phyloP scores from a whole-genome alignment of 2,113 vertebrate genomes.

The Physeter macrocephalus region DNA sequence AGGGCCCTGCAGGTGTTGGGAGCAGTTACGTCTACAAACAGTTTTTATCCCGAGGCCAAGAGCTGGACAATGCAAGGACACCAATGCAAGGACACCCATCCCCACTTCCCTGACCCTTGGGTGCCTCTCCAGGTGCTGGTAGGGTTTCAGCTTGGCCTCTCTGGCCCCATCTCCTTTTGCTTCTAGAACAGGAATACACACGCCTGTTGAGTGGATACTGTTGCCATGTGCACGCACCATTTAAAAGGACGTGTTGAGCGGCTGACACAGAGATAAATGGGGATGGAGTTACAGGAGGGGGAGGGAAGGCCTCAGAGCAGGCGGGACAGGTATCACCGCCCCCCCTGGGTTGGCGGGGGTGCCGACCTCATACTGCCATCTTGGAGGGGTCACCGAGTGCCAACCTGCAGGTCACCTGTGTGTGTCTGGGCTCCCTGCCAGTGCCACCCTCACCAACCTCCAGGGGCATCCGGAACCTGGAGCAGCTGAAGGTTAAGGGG shows the following conservation, averaged over 20 bases:
- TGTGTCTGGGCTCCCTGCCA: neutral
- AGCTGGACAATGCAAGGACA: too few species aligned
- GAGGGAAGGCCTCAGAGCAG: neutral
- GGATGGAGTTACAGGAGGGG: neutral
- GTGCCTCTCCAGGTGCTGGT: neutral
- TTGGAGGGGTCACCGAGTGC: neutral
- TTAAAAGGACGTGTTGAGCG: neutral
- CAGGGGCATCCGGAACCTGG: neutral
- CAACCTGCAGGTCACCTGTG: neutral
- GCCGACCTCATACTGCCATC: neutral
- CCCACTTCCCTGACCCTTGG: neutral
- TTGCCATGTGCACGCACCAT: neutral
- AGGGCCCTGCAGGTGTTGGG: neutral
- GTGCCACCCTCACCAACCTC: neutral
- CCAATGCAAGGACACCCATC: fast-evolving
- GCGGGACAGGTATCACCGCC: neutral
- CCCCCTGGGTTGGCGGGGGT: neutral
- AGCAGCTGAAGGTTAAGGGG: neutral
- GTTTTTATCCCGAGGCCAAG: neutral
- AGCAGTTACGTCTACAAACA: neutral
- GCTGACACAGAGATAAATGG: neutral
- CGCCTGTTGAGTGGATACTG: neutral
- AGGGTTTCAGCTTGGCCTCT: too few species aligned
- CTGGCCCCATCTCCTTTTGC: neutral
- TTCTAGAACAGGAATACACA: neutral